These are phyloP conservation scores for Odontocolon sp. DNA, from an alignment of 2,888 invertebrate genomes.

Conservation along the genomic window DNA sequence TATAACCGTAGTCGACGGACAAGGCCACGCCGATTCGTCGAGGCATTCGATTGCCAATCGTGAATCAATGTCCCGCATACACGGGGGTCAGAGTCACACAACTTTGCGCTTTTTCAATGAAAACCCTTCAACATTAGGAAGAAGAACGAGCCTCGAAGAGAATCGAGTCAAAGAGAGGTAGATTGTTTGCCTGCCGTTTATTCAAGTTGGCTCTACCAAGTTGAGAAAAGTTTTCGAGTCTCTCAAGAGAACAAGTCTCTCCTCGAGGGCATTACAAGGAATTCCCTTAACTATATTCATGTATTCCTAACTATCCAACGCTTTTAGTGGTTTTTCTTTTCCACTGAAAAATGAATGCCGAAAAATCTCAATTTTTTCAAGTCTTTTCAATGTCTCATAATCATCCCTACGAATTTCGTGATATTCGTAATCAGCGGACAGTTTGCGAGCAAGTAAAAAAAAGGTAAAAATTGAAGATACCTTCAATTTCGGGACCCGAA, in stretches of 20 bases:
- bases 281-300: slow-evolving; percentile 48
- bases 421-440: too few species aligned
- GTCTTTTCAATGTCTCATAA: too few species aligned
- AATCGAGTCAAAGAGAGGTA: too few species aligned
- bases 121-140: background rate
- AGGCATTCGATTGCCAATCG: slow-evolving; percentile 30
- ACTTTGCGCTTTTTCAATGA: background rate
- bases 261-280: slow-evolving; percentile 22
- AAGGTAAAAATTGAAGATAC: too few species aligned
- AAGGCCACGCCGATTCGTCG: background rate
- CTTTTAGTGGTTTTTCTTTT: background rate
- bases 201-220: background rate
- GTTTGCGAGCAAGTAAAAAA: too few species aligned
- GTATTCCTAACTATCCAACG: slow-evolving; percentile 33
- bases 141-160: too few species aligned
- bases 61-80: slow-evolving; percentile 31
- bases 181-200: background rate
- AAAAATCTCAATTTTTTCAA: too few species aligned
- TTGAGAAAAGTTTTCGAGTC: slow-evolving; percentile 22
- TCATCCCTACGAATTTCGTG: too few species aligned
- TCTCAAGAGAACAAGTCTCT: slow-evolving; percentile 4
- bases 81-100: background rate
- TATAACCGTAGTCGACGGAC: background rate
- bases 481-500: too few species aligned
- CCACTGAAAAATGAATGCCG: background rate